Evolutionary conservation across 2,113 vertebrate species (phyloP).

Genomic region (Aegotheles bennettii): DNA sequence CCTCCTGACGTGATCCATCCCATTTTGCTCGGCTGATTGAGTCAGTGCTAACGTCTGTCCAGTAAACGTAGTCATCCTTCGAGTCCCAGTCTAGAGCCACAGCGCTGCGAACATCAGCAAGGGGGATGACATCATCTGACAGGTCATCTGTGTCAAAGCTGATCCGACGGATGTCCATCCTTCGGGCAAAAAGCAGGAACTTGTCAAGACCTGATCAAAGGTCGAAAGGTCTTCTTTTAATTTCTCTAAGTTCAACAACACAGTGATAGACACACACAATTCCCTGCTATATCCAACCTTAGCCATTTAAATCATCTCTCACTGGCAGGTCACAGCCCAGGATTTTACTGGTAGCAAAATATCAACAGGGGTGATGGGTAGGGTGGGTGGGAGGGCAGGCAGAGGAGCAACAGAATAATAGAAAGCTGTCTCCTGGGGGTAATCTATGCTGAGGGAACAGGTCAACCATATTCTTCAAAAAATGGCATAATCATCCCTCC

Average conservation of each 20-base stretch:
- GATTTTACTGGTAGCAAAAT: neutral
- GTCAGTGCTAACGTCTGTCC: constrained; percentile 97
- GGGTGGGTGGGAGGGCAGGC: neutral
- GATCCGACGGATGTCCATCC: constrained; percentile 99
- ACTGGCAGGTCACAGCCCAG: neutral
- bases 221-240: constrained; percentile 99
- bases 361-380: neutral
- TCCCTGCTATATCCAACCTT: constrained; percentile 30
- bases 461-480: neutral
- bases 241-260: constrained; percentile 90
- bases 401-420: neutral
- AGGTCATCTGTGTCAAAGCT: constrained; percentile 98
- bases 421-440: neutral
- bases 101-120: constrained; percentile 95
- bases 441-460: neutral
- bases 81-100: constrained; percentile 98
- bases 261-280: constrained; percentile 75
- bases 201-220: constrained; percentile 99
- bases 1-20: constrained; percentile 94
- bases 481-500: neutral
- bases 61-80: constrained; percentile 91
- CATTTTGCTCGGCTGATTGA: constrained; percentile 97
- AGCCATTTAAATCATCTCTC: neutral
- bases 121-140: constrained; percentile 95
- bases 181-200: constrained; percentile 99